These are phyloP conservation scores for Tachystola acroxantha DNA, from an alignment of 2,888 invertebrate species.

Conservation along the genomic window DNA sequence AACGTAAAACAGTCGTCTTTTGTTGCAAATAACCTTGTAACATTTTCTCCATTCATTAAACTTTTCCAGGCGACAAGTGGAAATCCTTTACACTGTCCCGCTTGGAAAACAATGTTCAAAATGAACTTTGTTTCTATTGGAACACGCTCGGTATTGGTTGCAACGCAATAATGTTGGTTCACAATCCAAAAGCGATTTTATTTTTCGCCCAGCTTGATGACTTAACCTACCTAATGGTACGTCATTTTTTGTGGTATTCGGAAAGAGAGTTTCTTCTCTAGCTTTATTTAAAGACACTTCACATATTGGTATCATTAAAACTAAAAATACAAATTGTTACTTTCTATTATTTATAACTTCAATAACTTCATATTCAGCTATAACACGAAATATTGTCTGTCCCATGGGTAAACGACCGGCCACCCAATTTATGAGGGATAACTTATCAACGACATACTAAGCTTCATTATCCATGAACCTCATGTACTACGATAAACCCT, in stretches of 20 bases:
- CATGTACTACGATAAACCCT: constrained; percentile 1
- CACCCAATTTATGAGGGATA: constrained; percentile 1
- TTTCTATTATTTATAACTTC: not conserved
- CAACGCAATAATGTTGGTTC: not conserved
- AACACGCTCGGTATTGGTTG: constrained; percentile 5
- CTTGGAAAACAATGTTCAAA: not conserved
- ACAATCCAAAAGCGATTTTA: no score
- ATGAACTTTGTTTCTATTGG: constrained; percentile 14
- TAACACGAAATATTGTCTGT: not conserved
- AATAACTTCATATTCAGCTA: not conserved
- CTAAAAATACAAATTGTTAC: not conserved
- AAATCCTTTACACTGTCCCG: constrained; percentile 19
- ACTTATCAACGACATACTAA: constrained; percentile 3
- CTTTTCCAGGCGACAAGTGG: constrained; percentile 44
- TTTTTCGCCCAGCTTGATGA: no score
- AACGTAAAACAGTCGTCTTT: constrained; percentile 36
- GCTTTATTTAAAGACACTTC: no score
- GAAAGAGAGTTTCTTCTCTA: no score
- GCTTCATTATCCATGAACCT: constrained; percentile 4
- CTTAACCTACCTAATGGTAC: no score
- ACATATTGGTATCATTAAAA: no score
- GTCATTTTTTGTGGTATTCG: no score
- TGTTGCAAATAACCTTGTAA: constrained; percentile 43
- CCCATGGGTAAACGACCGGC: not conserved
- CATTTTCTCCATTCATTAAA: constrained; percentile 50